Percentiles rank a stretch among this genome's conserved stretches.
phyloP scores from a whole-genome alignment of 2,113 vertebrate genomes.

The Regulus satrapa region DNA sequence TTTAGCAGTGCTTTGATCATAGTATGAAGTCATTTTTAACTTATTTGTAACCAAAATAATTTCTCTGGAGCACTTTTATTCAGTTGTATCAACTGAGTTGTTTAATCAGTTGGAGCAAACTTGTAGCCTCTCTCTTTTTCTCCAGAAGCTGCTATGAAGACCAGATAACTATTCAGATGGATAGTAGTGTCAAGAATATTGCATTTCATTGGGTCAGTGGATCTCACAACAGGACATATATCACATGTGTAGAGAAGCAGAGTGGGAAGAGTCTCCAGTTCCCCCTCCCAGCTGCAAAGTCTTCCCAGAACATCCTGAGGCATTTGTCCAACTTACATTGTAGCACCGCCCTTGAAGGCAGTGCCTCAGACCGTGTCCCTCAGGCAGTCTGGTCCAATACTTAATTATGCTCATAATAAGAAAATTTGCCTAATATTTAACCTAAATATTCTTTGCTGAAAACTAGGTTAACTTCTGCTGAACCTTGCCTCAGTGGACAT shows the following conservation, averaged over 20 bases:
- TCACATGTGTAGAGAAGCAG: background rate
- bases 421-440: background rate
- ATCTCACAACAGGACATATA: background rate
- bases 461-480: background rate
- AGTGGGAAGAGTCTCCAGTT: background rate
- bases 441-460: background rate
- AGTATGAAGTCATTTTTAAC: background rate
- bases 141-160: background rate
- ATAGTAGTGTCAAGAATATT: background rate
- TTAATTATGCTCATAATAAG: constrained; percentile 8
- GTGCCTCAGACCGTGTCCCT: background rate
- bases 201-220: background rate
- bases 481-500: background rate
- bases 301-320: background rate
- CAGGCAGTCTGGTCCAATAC: background rate
- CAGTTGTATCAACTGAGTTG: background rate
- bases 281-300: background rate
- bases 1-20: background rate
- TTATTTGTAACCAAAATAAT: background rate
- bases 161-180: background rate
- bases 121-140: background rate
- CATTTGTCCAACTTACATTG: background rate
- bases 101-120: background rate
- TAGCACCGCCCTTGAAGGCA: background rate
- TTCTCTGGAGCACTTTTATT: background rate